A percentile compares a stretch with the other conserved stretches of the same genome.
Conservation (phyloP, 2,797 vertebrate species). For the Hafferia zeledoni region DNA sequence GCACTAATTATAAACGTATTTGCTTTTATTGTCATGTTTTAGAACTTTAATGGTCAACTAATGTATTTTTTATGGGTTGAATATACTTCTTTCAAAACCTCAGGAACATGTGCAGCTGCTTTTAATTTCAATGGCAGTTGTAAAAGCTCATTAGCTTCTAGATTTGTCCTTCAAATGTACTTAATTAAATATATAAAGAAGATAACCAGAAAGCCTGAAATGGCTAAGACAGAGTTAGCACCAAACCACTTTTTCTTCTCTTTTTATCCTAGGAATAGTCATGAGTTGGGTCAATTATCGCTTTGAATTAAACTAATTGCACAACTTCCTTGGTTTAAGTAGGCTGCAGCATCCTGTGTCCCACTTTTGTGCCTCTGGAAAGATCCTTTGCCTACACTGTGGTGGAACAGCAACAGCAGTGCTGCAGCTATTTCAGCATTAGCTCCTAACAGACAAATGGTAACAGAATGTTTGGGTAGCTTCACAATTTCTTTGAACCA, state of each 20-base stretch:
- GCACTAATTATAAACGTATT: slow-evolving; percentile 20
- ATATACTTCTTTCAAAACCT: slow-evolving; percentile 42
- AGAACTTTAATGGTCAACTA: slow-evolving; percentile 41
- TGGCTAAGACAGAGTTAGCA: neutral
- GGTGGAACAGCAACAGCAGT: neutral
- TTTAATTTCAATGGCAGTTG: slow-evolving; percentile 26
- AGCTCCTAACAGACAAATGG: neutral
- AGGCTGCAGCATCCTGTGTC: neutral
- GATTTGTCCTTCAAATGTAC: slow-evolving; percentile 40
- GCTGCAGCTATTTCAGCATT: neutral
- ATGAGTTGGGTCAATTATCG: neutral
- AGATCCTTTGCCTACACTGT: slow-evolving; percentile 12
- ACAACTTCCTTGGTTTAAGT: neutral
- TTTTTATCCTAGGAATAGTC: slow-evolving; percentile 11
- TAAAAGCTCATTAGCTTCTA: slow-evolving; percentile 11
- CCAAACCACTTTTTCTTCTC: neutral
- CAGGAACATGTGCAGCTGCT: slow-evolving; percentile 4
- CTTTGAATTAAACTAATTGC: slow-evolving; percentile 47
- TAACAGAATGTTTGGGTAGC: neutral
- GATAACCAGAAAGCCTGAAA: slow-evolving; percentile 16
- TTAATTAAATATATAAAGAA: slow-evolving; percentile 32
- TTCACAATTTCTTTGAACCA: slow-evolving; percentile 18
- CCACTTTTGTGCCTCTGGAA: neutral
- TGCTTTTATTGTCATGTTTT: slow-evolving; percentile 43
- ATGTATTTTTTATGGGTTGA: slow-evolving; percentile 51